These are phyloP conservation scores for Stictonetta naevosa DNA, from an alignment of 2,113 vertebrate species.

Conservation along the genomic window DNA sequence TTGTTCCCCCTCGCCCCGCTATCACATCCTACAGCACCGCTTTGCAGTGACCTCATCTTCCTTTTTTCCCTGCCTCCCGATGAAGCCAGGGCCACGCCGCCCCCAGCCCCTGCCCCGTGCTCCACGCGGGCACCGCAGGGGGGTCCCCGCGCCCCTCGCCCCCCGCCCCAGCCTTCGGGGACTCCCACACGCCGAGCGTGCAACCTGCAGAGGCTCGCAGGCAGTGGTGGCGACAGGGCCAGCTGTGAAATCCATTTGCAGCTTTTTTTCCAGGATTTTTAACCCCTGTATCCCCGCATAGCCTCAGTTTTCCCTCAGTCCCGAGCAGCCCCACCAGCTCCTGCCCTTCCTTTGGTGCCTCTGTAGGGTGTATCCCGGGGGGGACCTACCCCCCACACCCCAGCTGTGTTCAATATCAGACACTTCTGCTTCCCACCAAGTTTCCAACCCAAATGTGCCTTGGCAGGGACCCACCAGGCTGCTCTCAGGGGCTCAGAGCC, in stretches of 20 bases:
- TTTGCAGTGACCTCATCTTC: slow-evolving; percentile 66
- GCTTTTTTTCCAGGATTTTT: slow-evolving; percentile 27
- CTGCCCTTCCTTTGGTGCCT: neutral
- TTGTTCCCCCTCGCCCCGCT: slow-evolving; percentile 36
- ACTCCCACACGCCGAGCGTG: neutral
- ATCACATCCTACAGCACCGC: slow-evolving; percentile 52
- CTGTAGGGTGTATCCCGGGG: neutral
- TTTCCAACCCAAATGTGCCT: too few relatives aligned
- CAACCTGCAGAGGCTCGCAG: neutral
- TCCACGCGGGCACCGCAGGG: fast-evolving
- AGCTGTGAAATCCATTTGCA: slow-evolving; percentile 44
- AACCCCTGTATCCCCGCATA: slow-evolving; percentile 27
- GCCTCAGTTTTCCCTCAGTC: fast-evolving
- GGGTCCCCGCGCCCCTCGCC: neutral
- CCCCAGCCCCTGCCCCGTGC: neutral
- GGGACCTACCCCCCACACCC: neutral
- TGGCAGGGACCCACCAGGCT: neutral
- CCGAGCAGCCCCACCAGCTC: neutral
- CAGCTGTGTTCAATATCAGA: neutral
- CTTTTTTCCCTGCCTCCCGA: slow-evolving; percentile 38
- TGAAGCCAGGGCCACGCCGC: neutral
- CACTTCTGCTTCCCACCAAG: neutral
- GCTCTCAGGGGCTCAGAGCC: neutral
- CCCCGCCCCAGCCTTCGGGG: neutral
- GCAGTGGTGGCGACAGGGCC: neutral